Base-by-base conservation (phyloP, 2,797 vertebrate genomes). In the Sparus aurata region DNA sequence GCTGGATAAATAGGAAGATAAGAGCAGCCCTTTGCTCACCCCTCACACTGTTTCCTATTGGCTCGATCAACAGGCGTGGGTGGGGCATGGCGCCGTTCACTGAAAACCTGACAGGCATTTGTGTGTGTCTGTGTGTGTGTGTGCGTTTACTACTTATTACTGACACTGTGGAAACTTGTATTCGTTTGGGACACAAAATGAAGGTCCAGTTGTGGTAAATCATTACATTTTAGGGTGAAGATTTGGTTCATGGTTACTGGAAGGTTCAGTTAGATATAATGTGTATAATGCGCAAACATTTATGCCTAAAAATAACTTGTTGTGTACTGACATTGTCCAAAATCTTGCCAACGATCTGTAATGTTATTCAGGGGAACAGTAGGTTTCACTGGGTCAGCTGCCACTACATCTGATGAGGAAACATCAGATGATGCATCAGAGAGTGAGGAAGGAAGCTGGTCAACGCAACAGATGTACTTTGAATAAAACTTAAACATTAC, bases 11-110 rank as follows among this genome's bases (percentile, higher is more conserved):
- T 77, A 77, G 46, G 52, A 20, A 85, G 82, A 88, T 85, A 91
- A 90, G 69, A 79, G 57, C 49, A 87, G 85, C 73, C 77, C 84
- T 85, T 89, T 90, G 85, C 79, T 75, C 84, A 27, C 75, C 52
- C 38, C 64, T 80, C 52, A 65, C 27, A 17, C 70, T 57, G 30
- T 62, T 75, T 63, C 68, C 73, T 52, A 89, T 87, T 92, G 90
- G 89, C 57, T 69, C 20, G 53, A 63, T 59, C 11, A 16, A 49
- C 2, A 11, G 16, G 6, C 80, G 85, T 89, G 83, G 93, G 91
- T 10, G 82, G 86, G 73, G 13, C 85, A 64, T 45, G 53, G 59
- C 53, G 46, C 62, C 34, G 45, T 58, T 73, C n/a, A n/a, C 45
- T 34, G 5, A 43, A 47, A 66, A 53, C 27, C 12, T 16, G n/a